Conservation (phyloP, 2,797 vertebrate species). For the Prionace glauca region DNA sequence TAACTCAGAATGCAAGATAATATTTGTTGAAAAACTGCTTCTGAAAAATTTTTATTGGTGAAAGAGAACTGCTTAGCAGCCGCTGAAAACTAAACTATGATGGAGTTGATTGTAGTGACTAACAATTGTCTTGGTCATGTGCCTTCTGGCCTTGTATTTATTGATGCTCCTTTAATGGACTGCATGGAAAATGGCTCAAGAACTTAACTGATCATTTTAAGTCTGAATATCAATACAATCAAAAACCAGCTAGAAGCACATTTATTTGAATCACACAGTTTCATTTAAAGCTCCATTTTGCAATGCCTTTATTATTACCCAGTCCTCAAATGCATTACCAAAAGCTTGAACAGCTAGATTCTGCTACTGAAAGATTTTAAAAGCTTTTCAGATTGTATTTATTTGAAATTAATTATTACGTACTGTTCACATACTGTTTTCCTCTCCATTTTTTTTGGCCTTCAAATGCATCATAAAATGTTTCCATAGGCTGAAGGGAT, state of each 20-base stretch:
- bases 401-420: constrained; percentile 5
- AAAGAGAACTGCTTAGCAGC: too few relatives aligned
- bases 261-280: background rate
- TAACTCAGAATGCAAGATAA: too few relatives aligned
- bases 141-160: background rate
- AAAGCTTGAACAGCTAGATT: background rate
- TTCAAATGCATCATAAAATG: background rate
- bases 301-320: background rate
- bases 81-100: too few relatives aligned
- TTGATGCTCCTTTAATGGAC: background rate
- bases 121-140: too few relatives aligned
- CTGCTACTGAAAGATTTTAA: background rate
- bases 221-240: background rate
- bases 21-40: too few relatives aligned
- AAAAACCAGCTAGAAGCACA: background rate
- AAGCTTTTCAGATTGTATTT: background rate
- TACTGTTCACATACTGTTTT: background rate
- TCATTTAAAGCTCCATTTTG: background rate
- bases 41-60: too few relatives aligned
- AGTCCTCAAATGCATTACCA: background rate
- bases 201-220: background rate
- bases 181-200: background rate
- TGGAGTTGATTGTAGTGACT: too few relatives aligned
- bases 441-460: background rate
- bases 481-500: background rate